A percentile compares a stretch with the other conserved stretches of the same genome.
These are phyloP conservation scores for Zelostemma sp. DNA, from an alignment of 1,140 invertebrate genomes.

Conservation along the genomic window DNA sequence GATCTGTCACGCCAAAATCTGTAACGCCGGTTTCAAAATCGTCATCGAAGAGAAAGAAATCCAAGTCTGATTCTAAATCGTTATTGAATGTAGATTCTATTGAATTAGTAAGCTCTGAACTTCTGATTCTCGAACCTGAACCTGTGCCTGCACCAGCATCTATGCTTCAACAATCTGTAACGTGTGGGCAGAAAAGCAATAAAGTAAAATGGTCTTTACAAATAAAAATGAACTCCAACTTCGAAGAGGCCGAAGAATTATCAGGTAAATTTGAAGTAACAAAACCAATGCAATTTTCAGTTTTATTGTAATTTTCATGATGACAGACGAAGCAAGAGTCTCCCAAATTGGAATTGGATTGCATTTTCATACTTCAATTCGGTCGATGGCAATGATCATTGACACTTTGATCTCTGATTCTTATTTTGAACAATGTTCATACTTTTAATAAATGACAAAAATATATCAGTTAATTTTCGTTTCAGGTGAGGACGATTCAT, in stretches of 20 bases:
- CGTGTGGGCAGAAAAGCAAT: slow-evolving; percentile 15
- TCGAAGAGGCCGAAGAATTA: slow-evolving; percentile 4
- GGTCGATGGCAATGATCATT: slow-evolving; percentile 66
- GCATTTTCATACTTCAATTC: slow-evolving; percentile 28
- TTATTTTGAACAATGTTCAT: too few species aligned
- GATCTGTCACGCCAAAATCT: slow-evolving; percentile 11
- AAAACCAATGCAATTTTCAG: too few species aligned
- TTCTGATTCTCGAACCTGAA: slow-evolving; percentile 11
- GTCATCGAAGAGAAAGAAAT: slow-evolving; percentile 8
- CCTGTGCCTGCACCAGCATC: background rate
- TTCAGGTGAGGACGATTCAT: slow-evolving; percentile 18
- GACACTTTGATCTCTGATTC: slow-evolving; percentile 69
- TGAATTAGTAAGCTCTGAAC: slow-evolving; percentile 38
- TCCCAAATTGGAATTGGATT: slow-evolving; percentile 44
- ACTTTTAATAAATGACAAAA: too few species aligned
- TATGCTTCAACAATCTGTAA: background rate
- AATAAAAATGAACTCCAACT: slow-evolving; percentile 49
- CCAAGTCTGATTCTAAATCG: slow-evolving; percentile 3
- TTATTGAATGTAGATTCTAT: slow-evolving; percentile 44
- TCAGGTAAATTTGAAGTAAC: slow-evolving; percentile 42
- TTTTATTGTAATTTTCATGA: slow-evolving; percentile 36
- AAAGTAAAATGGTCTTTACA: slow-evolving; percentile 57
- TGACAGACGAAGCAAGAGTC: slow-evolving; percentile 56
- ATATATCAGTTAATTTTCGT: slow-evolving; percentile 14
- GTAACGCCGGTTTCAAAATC: background rate